A percentile compares a stretch with the other conserved stretches of the same genome.
These are phyloP conservation scores for Ochlodes sylvanus DNA, from an alignment of 2,888 invertebrate species.

Conservation along the genomic window DNA sequence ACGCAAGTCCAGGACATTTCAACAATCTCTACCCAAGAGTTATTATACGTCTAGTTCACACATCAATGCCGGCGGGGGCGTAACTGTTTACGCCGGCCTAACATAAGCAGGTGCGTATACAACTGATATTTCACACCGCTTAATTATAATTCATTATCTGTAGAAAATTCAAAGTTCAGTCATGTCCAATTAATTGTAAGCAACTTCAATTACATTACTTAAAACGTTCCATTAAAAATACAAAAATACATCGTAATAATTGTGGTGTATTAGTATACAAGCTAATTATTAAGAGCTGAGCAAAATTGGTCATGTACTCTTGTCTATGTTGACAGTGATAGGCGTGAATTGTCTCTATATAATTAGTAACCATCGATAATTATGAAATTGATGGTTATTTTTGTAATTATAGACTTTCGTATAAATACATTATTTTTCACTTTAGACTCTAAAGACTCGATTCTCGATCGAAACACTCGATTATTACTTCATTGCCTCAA, in stretches of 20 bases:
- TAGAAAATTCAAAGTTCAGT: constrained; percentile 23
- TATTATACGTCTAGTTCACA: constrained; percentile 7
- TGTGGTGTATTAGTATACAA: constrained; percentile 19
- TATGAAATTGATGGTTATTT: constrained; percentile 23
- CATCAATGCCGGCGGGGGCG: constrained; percentile 17
- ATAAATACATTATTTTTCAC: constrained; percentile 1
- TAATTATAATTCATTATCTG: constrained; percentile 28
- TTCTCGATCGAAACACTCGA: no score
- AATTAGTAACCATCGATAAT: constrained; percentile 21
- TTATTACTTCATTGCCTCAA: no score
- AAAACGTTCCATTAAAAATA: constrained; percentile 7
- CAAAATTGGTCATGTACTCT: constrained; percentile 2
- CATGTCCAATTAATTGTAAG: constrained; percentile 19
- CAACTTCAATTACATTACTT: constrained; percentile 4
- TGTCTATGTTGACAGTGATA: constrained; percentile 26
- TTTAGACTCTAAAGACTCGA: no score
- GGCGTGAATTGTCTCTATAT: constrained; percentile 16
- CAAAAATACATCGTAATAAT: constrained; percentile 3
- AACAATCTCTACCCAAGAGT: constrained; percentile 3
- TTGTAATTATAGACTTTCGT: not conserved
- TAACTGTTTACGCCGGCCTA: not conserved
- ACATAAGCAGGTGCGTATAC: constrained; percentile 17
- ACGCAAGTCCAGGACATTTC: not conserved
- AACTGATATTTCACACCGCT: constrained; percentile 28
- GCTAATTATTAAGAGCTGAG: constrained; percentile 18